Evolutionary conservation across 2,113 vertebrate genomes (phyloP).

Genomic region (Sarotherodon lohbergeri): DNA sequence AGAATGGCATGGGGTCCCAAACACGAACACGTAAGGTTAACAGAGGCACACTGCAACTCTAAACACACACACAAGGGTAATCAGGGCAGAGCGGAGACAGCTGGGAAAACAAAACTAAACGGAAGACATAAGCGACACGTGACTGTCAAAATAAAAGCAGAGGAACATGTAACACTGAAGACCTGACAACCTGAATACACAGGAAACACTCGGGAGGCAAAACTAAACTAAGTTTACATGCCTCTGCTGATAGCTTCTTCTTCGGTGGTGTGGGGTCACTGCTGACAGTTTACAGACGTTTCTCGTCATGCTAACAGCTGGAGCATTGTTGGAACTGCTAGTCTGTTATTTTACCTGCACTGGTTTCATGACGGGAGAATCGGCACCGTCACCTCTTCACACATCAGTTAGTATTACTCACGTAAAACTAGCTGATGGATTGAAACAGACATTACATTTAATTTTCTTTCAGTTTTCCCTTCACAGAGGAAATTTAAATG

Average conservation of each 20-base stretch:
- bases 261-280: not conserved
- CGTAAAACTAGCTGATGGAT: not conserved
- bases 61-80: too few relatives aligned
- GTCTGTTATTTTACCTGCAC: not conserved
- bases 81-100: too few relatives aligned
- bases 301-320: not conserved
- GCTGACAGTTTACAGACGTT: not conserved
- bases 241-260: not conserved
- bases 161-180: too few relatives aligned
- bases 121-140: too few relatives aligned
- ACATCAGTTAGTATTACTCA: fast-evolving
- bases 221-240: not conserved
- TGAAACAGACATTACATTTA: not conserved
- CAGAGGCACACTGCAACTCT: too few relatives aligned
- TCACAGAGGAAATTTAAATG: fast-evolving
- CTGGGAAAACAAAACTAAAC: too few relatives aligned
- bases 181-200: too few relatives aligned
- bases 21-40: too few relatives aligned
- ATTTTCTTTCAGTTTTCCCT: not conserved
- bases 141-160: too few relatives aligned
- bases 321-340: not conserved
- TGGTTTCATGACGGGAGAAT: not conserved
- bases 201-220: not conserved
- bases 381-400: not conserved
- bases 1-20: too few relatives aligned